These are phyloP conservation scores for Medauroidea extradentata DNA, from an alignment of 1,140 invertebrate genomes.

Conservation along the genomic window DNA sequence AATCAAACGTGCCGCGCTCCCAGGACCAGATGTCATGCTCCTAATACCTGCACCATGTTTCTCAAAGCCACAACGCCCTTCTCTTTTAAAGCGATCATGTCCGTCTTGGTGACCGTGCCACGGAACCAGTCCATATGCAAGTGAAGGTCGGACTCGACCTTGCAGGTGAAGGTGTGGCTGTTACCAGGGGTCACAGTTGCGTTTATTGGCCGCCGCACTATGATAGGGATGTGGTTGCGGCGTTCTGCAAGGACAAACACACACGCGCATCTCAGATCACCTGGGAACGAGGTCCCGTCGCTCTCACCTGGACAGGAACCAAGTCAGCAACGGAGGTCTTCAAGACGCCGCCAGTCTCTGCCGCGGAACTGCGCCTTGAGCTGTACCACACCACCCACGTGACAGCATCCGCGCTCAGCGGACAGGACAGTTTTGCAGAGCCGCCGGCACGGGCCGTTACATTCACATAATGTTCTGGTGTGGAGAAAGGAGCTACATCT, in stretches of 20 bases:
- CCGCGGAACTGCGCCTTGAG: not conserved
- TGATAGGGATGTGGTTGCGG: conserved; percentile 67
- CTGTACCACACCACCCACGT: no score
- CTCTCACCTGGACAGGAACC: no score
- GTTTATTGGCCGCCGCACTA: conserved; percentile 66
- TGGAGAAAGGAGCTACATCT: no score
- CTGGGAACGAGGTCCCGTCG: conserved; percentile 23
- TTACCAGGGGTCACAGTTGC: conserved; percentile 63
- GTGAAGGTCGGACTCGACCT: conserved; percentile 69
- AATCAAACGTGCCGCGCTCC: no score
- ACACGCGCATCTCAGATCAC: not conserved
- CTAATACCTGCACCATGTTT: conserved; percentile 25
- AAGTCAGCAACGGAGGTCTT: no score
- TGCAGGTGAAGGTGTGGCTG: conserved; percentile 65
- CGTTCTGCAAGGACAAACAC: conserved; percentile 57
- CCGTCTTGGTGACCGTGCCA: conserved; percentile 42
- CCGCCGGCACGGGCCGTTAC: not conserved
- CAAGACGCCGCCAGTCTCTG: no score
- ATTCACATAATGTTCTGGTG: no score
- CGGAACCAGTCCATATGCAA: conserved; percentile 71
- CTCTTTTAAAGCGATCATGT: not conserved
- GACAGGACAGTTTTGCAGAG: no score
- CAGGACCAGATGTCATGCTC: no score
- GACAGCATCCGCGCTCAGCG: no score
- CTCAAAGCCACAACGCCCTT: no score